phyloP scores from a whole-genome alignment of 2,113 vertebrate genomes.

The Ciconia stormi region DNA sequence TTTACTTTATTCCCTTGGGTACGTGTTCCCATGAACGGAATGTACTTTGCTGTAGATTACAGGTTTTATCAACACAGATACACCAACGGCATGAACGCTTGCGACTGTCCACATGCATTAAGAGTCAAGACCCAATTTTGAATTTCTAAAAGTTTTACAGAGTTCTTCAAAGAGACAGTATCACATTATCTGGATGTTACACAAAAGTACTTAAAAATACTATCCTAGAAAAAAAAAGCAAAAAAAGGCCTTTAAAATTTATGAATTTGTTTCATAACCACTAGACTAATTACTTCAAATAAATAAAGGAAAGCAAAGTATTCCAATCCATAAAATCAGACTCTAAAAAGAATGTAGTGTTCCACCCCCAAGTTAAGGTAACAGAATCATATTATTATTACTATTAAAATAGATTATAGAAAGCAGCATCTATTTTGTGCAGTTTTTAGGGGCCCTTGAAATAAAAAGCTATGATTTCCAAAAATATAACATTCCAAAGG shows the following conservation, averaged over 20 bases:
- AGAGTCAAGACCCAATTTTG: slow-evolving; percentile 92
- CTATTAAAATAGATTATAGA: slow-evolving; percentile 89
- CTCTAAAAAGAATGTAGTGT: slow-evolving; percentile 84
- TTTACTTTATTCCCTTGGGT: slow-evolving; percentile 85
- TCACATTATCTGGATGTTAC: slow-evolving; percentile 82
- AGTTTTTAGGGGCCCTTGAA: slow-evolving; percentile 86
- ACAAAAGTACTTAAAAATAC: slow-evolving; percentile 77
- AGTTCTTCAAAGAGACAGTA: slow-evolving; percentile 97
- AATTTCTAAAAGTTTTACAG: slow-evolving; percentile 90
- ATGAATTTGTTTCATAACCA: slow-evolving; percentile 75
- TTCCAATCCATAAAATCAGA: slow-evolving; percentile 82
- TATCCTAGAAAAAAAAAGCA: slow-evolving; percentile 67
- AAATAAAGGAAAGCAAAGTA: slow-evolving; percentile 84
- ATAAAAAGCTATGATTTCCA: slow-evolving; percentile 86
- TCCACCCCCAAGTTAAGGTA: slow-evolving; percentile 81
- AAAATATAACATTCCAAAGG: slow-evolving; percentile 87
- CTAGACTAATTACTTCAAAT: slow-evolving; percentile 83
- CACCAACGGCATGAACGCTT: slow-evolving; percentile 92
- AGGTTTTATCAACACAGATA: slow-evolving; percentile 89
- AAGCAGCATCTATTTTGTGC: slow-evolving; percentile 89
- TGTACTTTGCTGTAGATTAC: slow-evolving; percentile 89
- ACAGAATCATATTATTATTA: slow-evolving; percentile 84
- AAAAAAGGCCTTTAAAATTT: slow-evolving; percentile 80
- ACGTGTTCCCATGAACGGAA: slow-evolving; percentile 88
- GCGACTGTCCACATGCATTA: slow-evolving; percentile 98